Percentiles rank a stretch among this genome's conserved stretches.
phyloP scores from a whole-genome alignment of 2,888 invertebrate species.

The Chorisops tibialis region DNA sequence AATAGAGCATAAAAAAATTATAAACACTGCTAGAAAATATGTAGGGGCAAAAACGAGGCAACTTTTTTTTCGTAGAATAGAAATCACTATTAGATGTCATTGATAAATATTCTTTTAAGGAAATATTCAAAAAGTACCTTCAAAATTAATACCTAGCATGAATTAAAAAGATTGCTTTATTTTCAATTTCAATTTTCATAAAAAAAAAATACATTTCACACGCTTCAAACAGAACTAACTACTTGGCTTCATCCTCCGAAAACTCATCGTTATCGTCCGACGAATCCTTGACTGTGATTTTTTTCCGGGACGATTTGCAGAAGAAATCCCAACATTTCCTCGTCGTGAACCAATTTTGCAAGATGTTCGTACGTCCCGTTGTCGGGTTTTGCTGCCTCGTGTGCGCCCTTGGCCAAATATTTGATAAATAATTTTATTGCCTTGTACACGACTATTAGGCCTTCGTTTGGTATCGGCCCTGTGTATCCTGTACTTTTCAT shows the following conservation, averaged over 20 bases:
- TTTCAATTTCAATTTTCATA: no score
- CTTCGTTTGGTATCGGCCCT: conserved; percentile 45
- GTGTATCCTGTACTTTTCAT: conserved; percentile 50
- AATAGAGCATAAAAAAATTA: no score
- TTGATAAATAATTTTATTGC: conserved; percentile 45
- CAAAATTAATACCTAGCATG: no score
- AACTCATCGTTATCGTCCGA: conserved; percentile 8
- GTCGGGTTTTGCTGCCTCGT: conserved; percentile 34
- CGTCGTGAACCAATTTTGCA: conserved; percentile 42
- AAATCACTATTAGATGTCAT: no score
- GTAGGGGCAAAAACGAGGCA: no score
- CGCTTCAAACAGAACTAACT: not conserved
- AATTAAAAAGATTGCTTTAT: no score
- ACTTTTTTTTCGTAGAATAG: no score
- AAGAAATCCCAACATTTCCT: conserved; percentile 45
- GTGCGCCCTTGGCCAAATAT: conserved; percentile 44
- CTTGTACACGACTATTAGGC: conserved; percentile 38
- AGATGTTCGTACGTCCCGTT: conserved; percentile 46
- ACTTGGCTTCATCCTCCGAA: not conserved
- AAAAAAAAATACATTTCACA: not conserved
- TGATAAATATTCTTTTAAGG: no score
- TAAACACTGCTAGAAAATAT: no score
- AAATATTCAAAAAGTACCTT: no score
- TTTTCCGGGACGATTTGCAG: conserved; percentile 48
- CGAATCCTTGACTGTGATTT: conserved; percentile 44